Percentiles rank a stretch among this genome's conserved stretches.
These are phyloP conservation scores for Pimephales promelas DNA, from an alignment of 2,113 vertebrate species.

Conservation along the genomic window DNA sequence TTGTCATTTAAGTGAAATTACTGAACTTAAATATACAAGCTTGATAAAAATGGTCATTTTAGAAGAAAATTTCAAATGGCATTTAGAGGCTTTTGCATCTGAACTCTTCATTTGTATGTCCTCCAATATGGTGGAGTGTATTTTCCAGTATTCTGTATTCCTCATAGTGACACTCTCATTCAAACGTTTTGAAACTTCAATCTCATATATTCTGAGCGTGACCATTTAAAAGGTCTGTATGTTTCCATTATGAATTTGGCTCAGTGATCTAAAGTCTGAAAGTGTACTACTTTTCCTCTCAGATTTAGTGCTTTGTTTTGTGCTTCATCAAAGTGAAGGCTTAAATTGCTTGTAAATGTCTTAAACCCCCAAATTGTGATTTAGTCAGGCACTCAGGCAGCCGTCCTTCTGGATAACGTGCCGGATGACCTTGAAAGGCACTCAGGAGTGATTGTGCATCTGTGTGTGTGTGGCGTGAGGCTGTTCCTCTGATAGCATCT, in stretches of 20 bases:
- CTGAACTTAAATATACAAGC: too few species aligned
- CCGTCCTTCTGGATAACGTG: constrained; percentile 34
- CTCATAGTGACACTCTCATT: not conserved
- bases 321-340: constrained; percentile 35
- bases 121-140: too few species aligned
- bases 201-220: not conserved
- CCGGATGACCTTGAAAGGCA: constrained; percentile 39
- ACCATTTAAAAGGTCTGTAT: constrained; percentile 17
- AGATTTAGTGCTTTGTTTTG: constrained; percentile 30
- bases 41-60: too few species aligned
- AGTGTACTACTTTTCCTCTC: constrained; percentile 14
- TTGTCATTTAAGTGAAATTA: too few species aligned
- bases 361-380: constrained; percentile 35
- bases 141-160: not conserved
- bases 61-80: too few species aligned
- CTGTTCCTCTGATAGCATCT: constrained; percentile 57
- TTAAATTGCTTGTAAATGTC: constrained; percentile 33
- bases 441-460: constrained; percentile 38
- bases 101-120: too few species aligned
- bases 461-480: constrained; percentile 45
- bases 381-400: constrained; percentile 30
- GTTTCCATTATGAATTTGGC: constrained; percentile 26
- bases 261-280: constrained; percentile 34
- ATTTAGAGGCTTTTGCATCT: too few species aligned
- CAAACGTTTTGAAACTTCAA: constrained; percentile 8